Conservation (phyloP, 2,113 vertebrate species). For the Holacanthus passer region DNA sequence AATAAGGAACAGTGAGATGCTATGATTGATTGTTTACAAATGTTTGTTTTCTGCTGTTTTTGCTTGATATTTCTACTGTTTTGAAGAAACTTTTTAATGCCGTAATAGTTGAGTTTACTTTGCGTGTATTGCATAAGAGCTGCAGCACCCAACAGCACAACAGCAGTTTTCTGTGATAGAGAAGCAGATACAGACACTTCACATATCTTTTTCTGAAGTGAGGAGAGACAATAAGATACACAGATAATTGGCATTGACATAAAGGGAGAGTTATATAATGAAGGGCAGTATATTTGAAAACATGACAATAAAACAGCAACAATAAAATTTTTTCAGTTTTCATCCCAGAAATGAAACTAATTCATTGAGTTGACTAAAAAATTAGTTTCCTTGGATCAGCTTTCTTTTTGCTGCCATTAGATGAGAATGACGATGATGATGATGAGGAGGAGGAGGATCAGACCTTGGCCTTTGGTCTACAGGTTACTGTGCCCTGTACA, state of each 20-base stretch:
- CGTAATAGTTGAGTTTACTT: neutral
- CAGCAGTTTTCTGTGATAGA: neutral
- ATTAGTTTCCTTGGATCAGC: neutral
- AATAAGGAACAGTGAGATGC: neutral
- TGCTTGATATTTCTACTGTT: neutral
- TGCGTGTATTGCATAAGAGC: neutral
- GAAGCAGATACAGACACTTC: neutral
- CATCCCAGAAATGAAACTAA: neutral
- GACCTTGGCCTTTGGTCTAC: constrained; percentile 73
- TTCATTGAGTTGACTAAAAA: constrained; percentile 1
- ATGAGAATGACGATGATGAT: constrained; percentile 31
- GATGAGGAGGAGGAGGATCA: constrained; percentile 54
- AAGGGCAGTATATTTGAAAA: neutral
- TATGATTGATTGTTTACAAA: neutral
- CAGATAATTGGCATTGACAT: neutral
- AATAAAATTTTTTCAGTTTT: neutral
- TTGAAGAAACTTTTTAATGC: neutral
- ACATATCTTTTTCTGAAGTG: neutral
- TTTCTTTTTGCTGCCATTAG: constrained; percentile 37
- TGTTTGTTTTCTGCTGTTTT: constrained; percentile 2
- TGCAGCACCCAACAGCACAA: neutral
- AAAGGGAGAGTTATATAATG: neutral
- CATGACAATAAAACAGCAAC: neutral
- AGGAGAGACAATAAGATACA: neutral
- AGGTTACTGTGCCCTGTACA: constrained; percentile 85